Evolutionary conservation across 1,140 invertebrate genomes (phyloP), one percentile per base, ranked within the genome.

Genomic region (Brachionus rotundiformis): DNA sequence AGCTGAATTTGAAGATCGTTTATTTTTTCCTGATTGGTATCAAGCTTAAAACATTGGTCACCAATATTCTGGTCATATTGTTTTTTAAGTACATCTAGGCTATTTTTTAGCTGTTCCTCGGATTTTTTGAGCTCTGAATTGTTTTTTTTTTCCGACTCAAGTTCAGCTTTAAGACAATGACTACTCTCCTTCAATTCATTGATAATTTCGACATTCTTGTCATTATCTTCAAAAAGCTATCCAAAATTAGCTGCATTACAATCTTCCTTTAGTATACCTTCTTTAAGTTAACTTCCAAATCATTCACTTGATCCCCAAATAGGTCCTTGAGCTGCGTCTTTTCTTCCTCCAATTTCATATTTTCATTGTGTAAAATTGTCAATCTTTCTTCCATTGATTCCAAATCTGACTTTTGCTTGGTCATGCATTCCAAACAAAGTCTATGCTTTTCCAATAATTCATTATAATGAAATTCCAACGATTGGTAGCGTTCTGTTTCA

Each of bases 391-490:
- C 47, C 31, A 79, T 27, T 25, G n/a, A 19, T 4, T 79, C 76
- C 23, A 79, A 10, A 16, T 79, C 76, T 0, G 47, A 33, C 19
- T 79, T 54, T 63, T 79, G 76, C 54, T 63, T 54, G 5, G 44
- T 11, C 76, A 79, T 79, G 36, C 76, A 79, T 11, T 79, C 76
- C n/a, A 79, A 41, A 29, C 76, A 59, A 54, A 79, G 47, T 63
- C 25, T 54, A 54, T 79, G 76, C 76, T 79, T 79, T 63, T 79
- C 44, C 16, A 79, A 23, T 13, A 79, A 54, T 27, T 79, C 76
- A 63, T 79, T 79, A 39, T 79, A 79, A 41, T 79, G 54, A 54
- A 79, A 79, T 63, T 79, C 76, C 23, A 79, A 59, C 7, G 76
- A 54, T 54, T 79, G 47, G 29, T 36, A 79, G 5, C 76, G 76